phyloP scores from a whole-genome alignment of 2,113 vertebrate genomes.

The Oplegnathus fasciatus region DNA sequence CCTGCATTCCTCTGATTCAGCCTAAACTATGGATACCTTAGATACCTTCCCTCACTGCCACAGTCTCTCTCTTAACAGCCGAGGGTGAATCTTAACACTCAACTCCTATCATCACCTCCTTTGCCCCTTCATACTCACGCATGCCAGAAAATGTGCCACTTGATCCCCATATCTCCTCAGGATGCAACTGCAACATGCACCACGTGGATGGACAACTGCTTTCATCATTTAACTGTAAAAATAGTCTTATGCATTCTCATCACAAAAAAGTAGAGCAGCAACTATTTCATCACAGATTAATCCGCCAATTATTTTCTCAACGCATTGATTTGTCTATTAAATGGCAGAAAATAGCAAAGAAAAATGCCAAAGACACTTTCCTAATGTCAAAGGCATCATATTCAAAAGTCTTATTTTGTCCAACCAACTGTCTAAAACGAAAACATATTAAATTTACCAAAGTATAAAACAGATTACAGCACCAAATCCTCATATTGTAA shows the following conservation, averaged over 20 bases:
- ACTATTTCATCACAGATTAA: not conserved
- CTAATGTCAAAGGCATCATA: too few relatives aligned
- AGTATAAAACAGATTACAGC: not conserved
- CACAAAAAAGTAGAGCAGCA: too few relatives aligned
- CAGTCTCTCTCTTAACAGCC: slow-evolving; percentile 15
- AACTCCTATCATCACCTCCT: slow-evolving; percentile 36
- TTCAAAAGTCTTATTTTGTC: too few relatives aligned
- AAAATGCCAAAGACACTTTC: too few relatives aligned
- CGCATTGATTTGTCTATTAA: not conserved
- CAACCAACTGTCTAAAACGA: not conserved
- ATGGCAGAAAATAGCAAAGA: not conserved
- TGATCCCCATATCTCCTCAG: not conserved
- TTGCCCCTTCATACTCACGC: not conserved
- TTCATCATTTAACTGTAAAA: not conserved
- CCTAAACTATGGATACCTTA: slow-evolving; percentile 66
- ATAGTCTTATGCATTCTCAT: not conserved
- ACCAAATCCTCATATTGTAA: not conserved
- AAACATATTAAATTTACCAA: not conserved
- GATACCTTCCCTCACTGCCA: slow-evolving; percentile 54
- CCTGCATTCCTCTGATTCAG: slow-evolving; percentile 72
- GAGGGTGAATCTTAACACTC: slow-evolving; percentile 33
- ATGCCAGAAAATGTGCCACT: slow-evolving; percentile 31
- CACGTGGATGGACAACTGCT: not conserved
- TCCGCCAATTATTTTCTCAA: too few relatives aligned
- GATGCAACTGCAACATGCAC: not conserved